Percentiles rank a stretch among this genome's conserved stretches.
Evolutionary conservation across 1,140 invertebrate genomes (phyloP).

Genomic region (Matsumurasca onukii): DNA sequence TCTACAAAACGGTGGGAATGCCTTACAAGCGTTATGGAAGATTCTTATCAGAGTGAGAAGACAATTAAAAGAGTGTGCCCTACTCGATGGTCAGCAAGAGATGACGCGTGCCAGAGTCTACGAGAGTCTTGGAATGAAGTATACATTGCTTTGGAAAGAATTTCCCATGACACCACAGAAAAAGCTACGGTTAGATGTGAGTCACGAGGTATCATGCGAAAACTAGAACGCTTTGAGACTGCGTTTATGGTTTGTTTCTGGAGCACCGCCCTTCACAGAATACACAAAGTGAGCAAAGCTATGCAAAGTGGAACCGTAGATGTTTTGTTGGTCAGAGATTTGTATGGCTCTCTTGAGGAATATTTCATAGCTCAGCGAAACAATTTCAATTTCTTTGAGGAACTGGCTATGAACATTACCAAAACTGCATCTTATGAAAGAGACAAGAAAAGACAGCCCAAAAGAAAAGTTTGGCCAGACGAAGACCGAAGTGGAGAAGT

Average conservation of each 20-base stretch:
- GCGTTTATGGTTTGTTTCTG: constrained; percentile 32
- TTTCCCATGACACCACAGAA: constrained; percentile 22
- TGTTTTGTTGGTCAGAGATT: not conserved
- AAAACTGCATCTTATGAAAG: constrained; percentile 32
- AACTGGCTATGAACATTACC: constrained; percentile 31
- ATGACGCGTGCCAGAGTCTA: constrained; percentile 32
- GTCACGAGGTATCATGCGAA: constrained; percentile 23
- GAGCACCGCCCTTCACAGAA: not conserved
- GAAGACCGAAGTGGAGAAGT: constrained; percentile 33
- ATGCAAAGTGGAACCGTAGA: not conserved
- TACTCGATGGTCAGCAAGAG: constrained; percentile 27
- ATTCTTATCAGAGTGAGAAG: constrained; percentile 2
- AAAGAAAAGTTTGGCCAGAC: constrained; percentile 31
- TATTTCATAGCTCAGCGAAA: constrained; percentile 7
- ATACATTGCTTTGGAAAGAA: constrained; percentile 4
- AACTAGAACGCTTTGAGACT: constrained; percentile 33
- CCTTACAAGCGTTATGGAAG: constrained; percentile 2
- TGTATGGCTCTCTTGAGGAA: constrained; percentile 22
- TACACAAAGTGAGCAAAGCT: not conserved
- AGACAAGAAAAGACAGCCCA: constrained; percentile 34
- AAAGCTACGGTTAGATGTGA: constrained; percentile 17
- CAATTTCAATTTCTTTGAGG: constrained; percentile 36
- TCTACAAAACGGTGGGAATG: constrained; percentile 5
- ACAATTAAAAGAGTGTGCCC: constrained; percentile 2
- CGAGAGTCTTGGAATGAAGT: constrained; percentile 28